phyloP scores from a whole-genome alignment of 1,140 invertebrate species.

The Drosophila athabasca region DNA sequence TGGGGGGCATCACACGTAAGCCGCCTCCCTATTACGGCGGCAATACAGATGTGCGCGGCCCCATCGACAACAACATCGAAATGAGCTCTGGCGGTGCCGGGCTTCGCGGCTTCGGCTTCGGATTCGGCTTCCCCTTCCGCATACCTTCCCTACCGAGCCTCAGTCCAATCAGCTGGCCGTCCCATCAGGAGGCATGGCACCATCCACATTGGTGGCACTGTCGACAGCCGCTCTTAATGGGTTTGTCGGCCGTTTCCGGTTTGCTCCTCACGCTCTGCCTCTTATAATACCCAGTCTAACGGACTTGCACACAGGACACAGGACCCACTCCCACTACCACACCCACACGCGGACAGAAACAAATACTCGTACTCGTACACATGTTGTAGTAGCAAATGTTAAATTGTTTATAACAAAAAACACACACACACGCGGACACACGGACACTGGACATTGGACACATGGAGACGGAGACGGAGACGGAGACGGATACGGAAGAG shows the following conservation, averaged over 20 bases:
- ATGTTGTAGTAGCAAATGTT: conserved; percentile 66
- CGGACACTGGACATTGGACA: no score
- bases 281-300: conserved; percentile 66
- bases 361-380: conserved; percentile 9
- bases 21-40: conserved; percentile 54
- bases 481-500: no score
- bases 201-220: conserved; percentile 42
- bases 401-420: conserved; percentile 55
- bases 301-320: conserved; percentile 11
- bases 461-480: no score
- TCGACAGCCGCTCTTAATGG: conserved; percentile 72
- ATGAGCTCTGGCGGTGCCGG: conserved; percentile 51
- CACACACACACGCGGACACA: conserved; percentile 13
- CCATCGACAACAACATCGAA: conserved; percentile 64
- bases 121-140: neutral
- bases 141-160: neutral
- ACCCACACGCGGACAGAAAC: neutral
- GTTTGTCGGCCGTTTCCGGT: conserved; percentile 62
- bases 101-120: conserved; percentile 5
- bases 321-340: conserved; percentile 3
- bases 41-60: conserved; percentile 67
- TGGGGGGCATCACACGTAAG: conserved; percentile 63
- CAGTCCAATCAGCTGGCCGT: no score
- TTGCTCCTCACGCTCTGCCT: conserved; percentile 57
- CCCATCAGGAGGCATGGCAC: conserved; percentile 1